phyloP scores from a whole-genome alignment of 2,113 vertebrate species.

The Lagopus muta region DNA sequence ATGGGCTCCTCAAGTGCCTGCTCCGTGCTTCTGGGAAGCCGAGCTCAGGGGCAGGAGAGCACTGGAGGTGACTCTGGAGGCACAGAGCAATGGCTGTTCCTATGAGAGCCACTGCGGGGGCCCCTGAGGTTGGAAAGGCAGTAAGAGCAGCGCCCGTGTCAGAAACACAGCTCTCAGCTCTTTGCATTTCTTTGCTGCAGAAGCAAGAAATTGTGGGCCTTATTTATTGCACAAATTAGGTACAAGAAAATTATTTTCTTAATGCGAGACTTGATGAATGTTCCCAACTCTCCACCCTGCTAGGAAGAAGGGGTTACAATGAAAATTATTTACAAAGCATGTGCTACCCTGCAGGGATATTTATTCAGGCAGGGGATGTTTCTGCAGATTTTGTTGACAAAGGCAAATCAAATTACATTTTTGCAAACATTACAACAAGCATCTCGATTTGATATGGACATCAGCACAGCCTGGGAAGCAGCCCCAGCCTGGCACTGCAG shows the following conservation, averaged over 20 bases:
- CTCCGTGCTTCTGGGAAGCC: not conserved
- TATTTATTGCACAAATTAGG: slow-evolving; percentile 76
- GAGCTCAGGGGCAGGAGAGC: not conserved
- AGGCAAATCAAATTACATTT: slow-evolving; percentile 72
- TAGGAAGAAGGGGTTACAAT: slow-evolving; percentile 66
- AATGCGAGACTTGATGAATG: slow-evolving; percentile 71
- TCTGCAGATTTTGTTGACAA: slow-evolving; percentile 71
- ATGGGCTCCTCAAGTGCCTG: not conserved
- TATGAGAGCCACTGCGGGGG: not conserved
- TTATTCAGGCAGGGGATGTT: slow-evolving; percentile 63
- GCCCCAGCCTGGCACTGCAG: slow-evolving; percentile 19
- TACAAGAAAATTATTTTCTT: slow-evolving; percentile 58
- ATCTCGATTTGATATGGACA: slow-evolving; percentile 52
- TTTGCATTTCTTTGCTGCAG: slow-evolving; percentile 6
- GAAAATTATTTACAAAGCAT: slow-evolving; percentile 78
- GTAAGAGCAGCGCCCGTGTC: not conserved
- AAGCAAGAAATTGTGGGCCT: slow-evolving; percentile 60
- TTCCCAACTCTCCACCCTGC: slow-evolving; percentile 54
- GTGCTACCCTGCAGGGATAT: slow-evolving; percentile 71
- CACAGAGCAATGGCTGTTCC: not conserved
- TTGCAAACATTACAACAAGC: not conserved
- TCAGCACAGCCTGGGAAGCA: slow-evolving; percentile 31
- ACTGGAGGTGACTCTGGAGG: slow-evolving; percentile 57
- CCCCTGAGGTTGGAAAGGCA: not conserved
- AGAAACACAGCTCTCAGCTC: not conserved